Percentiles rank a stretch among this genome's conserved stretches.
Evolutionary conservation across 2,797 vertebrate genomes (phyloP).

Genomic region (Urosaurus nigricauda): DNA sequence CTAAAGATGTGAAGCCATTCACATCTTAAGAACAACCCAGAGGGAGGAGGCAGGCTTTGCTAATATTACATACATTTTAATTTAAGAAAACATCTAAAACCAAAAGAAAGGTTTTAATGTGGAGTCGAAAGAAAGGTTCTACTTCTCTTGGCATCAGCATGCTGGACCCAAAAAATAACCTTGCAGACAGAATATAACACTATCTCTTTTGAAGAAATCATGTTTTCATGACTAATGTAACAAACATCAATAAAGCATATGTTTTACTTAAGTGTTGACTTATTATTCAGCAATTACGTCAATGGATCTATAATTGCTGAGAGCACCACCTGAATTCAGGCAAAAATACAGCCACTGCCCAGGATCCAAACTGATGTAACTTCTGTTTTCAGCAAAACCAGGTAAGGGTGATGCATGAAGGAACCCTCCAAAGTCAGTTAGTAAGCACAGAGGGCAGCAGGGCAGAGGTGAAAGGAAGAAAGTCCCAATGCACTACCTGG

Average conservation of each 20-base stretch:
- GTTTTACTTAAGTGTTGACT: neutral
- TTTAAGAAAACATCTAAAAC: neutral
- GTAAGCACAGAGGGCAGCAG: neutral
- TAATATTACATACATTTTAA: neutral
- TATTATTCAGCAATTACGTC: too few relatives aligned
- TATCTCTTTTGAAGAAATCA: neutral
- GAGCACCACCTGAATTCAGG: too few relatives aligned
- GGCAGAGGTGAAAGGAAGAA: neutral
- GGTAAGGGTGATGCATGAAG: neutral
- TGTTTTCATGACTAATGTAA: conserved; percentile 13
- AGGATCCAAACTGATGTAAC: neutral
- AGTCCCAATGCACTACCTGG: neutral
- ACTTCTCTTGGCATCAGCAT: neutral
- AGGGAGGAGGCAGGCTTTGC: neutral
- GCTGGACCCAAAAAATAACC: neutral
- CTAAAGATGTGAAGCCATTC: too few relatives aligned
- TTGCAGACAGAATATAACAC: neutral
- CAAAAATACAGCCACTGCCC: too few relatives aligned
- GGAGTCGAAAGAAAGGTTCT: neutral
- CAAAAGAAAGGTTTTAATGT: neutral
- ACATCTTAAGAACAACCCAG: too few relatives aligned
- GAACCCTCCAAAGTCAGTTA: neutral
- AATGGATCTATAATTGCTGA: too few relatives aligned
- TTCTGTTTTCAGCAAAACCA: neutral
- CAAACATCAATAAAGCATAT: neutral